Conservation (phyloP, 2,797 vertebrate genomes). For the Bradypodion ventrale region DNA sequence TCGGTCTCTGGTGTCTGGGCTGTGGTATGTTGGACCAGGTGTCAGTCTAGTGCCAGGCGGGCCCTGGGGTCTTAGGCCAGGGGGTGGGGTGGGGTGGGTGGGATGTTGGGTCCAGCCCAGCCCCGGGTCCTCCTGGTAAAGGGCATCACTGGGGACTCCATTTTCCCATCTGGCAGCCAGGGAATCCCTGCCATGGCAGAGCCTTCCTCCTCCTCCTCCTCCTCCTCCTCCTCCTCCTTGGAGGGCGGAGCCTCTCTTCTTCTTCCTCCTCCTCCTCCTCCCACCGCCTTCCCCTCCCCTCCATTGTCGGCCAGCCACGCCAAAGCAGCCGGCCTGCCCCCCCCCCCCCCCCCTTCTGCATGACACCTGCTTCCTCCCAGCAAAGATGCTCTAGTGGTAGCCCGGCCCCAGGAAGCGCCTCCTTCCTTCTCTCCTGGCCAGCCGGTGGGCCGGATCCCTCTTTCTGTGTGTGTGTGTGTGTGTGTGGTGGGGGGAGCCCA, state of each 20-base stretch:
- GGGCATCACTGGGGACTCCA: conserved; percentile 43
- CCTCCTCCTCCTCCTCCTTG: conserved; percentile 34
- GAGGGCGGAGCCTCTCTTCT: conserved; percentile 40
- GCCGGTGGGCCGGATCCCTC: background rate
- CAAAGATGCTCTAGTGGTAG: conserved; percentile 62
- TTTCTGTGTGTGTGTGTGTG: no score
- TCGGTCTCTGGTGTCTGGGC: no score
- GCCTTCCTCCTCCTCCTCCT: conserved; percentile 38
- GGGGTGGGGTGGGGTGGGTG: background rate
- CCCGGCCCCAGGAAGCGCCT: conserved; percentile 29
- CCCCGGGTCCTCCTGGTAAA: background rate
- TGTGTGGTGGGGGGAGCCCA: background rate
- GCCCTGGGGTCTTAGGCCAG: no score
- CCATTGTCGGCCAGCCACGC: conserved; percentile 56
- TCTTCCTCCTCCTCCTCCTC: conserved; percentile 21
- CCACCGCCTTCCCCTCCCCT: conserved; percentile 46
- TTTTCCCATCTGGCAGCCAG: conserved; percentile 59
- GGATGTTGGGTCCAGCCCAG: no score
- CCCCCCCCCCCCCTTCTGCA: background rate
- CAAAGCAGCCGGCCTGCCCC: background rate
- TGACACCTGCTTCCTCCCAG: conserved; percentile 55
- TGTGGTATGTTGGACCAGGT: no score
- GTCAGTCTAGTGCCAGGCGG: no score
- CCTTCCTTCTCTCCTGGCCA: background rate
- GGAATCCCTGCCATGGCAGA: conserved; percentile 62